Evolutionary conservation across 2,797 vertebrate genomes (phyloP).

Genomic region (Erpetoichthys calabaricus): DNA sequence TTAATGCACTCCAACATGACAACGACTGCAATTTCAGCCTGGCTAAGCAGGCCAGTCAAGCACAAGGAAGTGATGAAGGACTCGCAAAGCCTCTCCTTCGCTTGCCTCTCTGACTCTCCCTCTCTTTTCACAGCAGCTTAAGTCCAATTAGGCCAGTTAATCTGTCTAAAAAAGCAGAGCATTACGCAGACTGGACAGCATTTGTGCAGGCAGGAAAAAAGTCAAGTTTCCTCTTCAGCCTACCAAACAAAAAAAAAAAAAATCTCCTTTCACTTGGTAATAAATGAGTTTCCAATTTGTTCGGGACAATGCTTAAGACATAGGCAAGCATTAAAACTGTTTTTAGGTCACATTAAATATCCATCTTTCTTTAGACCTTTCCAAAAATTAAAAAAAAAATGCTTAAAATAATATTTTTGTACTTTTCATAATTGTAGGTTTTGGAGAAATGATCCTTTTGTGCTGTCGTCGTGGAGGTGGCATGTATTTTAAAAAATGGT

Average conservation of each 20-base stretch:
- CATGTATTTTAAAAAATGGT: too few relatives aligned
- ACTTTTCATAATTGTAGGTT: too few relatives aligned
- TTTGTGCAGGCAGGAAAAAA: slow-evolving; percentile 10
- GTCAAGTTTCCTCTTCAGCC: slow-evolving; percentile 11
- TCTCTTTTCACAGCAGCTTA: slow-evolving; percentile 47
- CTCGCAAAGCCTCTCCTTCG: slow-evolving; percentile 48
- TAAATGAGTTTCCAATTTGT: slow-evolving; percentile 7
- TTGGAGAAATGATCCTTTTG: too few relatives aligned
- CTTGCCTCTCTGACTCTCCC: slow-evolving; percentile 19
- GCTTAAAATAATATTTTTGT: too few relatives aligned
- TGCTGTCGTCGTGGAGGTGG: too few relatives aligned
- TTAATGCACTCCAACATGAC: slow-evolving; percentile 90
- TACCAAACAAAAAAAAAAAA: neutral
- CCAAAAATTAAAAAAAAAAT: too few relatives aligned
- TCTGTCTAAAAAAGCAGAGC: slow-evolving; percentile 27
- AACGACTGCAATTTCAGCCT: slow-evolving; percentile 79
- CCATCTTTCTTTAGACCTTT: too few relatives aligned
- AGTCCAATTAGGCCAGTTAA: slow-evolving; percentile 55
- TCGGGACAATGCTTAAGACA: neutral
- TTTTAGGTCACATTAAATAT: too few relatives aligned
- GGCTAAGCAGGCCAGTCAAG: slow-evolving; percentile 79
- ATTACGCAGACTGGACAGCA: slow-evolving; percentile 16
- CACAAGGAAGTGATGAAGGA: slow-evolving; percentile 71
- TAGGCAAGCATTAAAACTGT: neutral
- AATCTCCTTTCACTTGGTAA: slow-evolving; percentile 6